phyloP scores from a whole-genome alignment of 2,113 vertebrate genomes.

The Plecturocebus donacophilus region DNA sequence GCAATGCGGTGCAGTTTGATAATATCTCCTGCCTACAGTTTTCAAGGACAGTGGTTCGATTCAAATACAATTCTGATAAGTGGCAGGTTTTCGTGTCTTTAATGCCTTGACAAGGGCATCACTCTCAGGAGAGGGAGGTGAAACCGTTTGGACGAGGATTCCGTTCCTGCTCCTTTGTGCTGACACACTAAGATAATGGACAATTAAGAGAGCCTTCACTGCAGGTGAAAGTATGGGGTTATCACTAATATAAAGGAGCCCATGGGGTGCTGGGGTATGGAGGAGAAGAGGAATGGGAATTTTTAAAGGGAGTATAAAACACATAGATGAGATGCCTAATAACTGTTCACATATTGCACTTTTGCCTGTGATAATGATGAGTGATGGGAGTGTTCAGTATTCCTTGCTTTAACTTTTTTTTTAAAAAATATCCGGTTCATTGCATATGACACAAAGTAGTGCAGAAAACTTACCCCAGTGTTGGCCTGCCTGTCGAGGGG shows the following conservation, averaged over 20 bases:
- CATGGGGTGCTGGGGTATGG: slow-evolving; percentile 67
- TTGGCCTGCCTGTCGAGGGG: background rate
- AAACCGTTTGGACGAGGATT: slow-evolving; percentile 84
- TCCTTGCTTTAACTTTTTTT: slow-evolving; percentile 47
- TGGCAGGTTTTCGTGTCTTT: slow-evolving; percentile 87
- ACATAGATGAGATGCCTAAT: slow-evolving; percentile 52
- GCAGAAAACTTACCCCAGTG: background rate
- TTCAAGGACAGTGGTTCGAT: slow-evolving; percentile 88
- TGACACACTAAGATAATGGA: slow-evolving; percentile 88
- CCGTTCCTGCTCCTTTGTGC: slow-evolving; percentile 82
- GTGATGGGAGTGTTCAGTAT: slow-evolving; percentile 28
- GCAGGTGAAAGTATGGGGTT: slow-evolving; percentile 81
- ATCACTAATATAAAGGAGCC: slow-evolving; percentile 81
- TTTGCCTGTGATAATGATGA: slow-evolving; percentile 61
- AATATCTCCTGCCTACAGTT: slow-evolving; percentile 84
- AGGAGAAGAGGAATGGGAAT: slow-evolving; percentile 62
- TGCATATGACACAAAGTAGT: slow-evolving; percentile 29
- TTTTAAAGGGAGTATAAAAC: slow-evolving; percentile 66
- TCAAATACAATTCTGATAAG: slow-evolving; percentile 87
- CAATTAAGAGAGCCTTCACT: slow-evolving; percentile 85
- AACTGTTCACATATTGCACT: slow-evolving; percentile 47
- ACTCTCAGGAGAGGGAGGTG: slow-evolving; percentile 87
- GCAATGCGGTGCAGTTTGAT: slow-evolving; percentile 79
- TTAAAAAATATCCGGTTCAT: background rate
- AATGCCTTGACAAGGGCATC: slow-evolving; percentile 88